Evolutionary conservation across 1,140 invertebrate species (phyloP).

Genomic region (Nasonia giraulti): DNA sequence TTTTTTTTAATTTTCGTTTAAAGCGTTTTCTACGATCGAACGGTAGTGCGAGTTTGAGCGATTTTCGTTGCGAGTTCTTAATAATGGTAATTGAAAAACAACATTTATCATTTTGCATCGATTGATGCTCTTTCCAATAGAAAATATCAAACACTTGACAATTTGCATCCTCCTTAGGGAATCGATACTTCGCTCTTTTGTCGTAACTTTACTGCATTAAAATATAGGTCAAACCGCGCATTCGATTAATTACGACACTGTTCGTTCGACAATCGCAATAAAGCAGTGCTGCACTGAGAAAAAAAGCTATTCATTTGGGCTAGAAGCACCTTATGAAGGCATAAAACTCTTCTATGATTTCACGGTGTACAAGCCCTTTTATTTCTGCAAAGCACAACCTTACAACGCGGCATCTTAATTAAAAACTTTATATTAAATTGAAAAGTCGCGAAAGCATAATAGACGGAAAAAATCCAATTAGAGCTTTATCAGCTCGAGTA

Average conservation of each 20-base stretch:
- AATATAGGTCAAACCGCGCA: conserved; percentile 15
- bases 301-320: background rate
- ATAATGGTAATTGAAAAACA: no score
- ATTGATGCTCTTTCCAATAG: background rate
- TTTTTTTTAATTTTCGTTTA: background rate
- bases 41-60: no score
- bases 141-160: conserved; percentile 5
- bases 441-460: no score
- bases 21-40: background rate
- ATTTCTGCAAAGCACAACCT: no score
- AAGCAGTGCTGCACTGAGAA: background rate
- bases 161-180: background rate
- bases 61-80: no score
- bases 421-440: background rate
- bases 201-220: background rate
- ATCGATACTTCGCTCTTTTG: conserved; percentile 10
- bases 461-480: background rate
- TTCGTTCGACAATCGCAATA: background rate
- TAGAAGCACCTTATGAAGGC: no score
- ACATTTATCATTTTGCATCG: background rate
- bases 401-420: no score
- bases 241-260: conserved; percentile 15
- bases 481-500: no score
- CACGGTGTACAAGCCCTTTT: no score
- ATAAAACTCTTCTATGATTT: no score